These are phyloP conservation scores for Lepilemur septentrionalis DNA, from an alignment of 2,797 vertebrate species.

Conservation along the genomic window DNA sequence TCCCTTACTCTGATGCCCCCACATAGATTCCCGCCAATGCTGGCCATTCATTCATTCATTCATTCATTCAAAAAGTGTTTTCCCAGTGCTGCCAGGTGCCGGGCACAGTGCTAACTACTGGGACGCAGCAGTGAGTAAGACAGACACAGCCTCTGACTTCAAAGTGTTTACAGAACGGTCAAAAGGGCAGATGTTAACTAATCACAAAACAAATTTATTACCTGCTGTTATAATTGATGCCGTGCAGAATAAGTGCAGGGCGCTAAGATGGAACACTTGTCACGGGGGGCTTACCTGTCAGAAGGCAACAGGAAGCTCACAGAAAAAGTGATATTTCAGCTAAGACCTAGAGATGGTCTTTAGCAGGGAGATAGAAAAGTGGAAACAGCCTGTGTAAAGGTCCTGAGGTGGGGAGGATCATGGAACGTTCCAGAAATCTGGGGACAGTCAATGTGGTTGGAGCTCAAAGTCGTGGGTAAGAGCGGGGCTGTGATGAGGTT, in stretches of 20 bases:
- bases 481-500: neutral
- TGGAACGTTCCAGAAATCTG: neutral
- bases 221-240: neutral
- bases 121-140: neutral
- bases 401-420: neutral
- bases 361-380: neutral
- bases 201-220: neutral
- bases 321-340: neutral
- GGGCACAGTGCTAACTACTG: neutral
- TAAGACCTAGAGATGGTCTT: neutral
- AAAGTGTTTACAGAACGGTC: neutral
- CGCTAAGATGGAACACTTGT: neutral
- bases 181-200: neutral
- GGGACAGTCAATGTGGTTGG: neutral
- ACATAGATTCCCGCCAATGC: neutral
- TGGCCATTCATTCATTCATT: neutral
- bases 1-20: neutral
- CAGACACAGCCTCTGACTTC: neutral
- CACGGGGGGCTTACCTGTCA: neutral
- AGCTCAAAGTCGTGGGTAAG: neutral
- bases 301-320: neutral
- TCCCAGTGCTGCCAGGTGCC: rapidly evolving
- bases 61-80: neutral
- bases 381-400: neutral
- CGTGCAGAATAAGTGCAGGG: neutral